Evolutionary conservation across 2,113 vertebrate species (phyloP).

Genomic region (Manacus vitellinus): DNA sequence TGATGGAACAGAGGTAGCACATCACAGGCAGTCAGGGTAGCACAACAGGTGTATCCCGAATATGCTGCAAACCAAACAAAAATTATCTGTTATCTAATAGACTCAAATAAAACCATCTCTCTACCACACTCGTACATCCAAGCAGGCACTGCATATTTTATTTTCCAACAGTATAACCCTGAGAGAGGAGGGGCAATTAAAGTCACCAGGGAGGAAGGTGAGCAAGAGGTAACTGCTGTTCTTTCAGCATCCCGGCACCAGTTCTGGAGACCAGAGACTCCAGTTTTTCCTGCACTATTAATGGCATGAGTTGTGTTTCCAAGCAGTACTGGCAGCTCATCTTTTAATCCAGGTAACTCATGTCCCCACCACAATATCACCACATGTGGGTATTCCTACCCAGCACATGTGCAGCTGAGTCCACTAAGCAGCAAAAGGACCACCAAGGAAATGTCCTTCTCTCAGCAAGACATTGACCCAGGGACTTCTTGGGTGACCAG

Average conservation of each 20-base stretch:
- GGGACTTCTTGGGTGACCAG: not conserved
- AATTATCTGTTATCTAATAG: accelerated
- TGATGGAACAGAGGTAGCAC: slow-evolving; percentile 70
- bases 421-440: too few species aligned
- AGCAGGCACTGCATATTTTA: not conserved
- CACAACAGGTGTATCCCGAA: not conserved
- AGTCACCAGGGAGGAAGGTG: not conserved
- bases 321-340: not conserved
- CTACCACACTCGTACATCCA: not conserved
- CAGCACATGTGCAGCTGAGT: not conserved
- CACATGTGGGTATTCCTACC: not conserved
- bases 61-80: not conserved
- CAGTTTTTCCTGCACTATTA: not conserved
- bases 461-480: too few species aligned
- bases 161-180: not conserved
- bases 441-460: too few species aligned
- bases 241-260: not conserved
- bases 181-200: not conserved
- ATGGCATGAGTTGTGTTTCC: not conserved
- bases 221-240: not conserved
- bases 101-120: not conserved
- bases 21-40: not conserved
- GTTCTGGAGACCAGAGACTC: not conserved
- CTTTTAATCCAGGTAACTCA: not conserved
- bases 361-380: accelerated